Evolutionary conservation across 1,140 invertebrate genomes (phyloP).

Genomic region (Panulirus ornatus): DNA sequence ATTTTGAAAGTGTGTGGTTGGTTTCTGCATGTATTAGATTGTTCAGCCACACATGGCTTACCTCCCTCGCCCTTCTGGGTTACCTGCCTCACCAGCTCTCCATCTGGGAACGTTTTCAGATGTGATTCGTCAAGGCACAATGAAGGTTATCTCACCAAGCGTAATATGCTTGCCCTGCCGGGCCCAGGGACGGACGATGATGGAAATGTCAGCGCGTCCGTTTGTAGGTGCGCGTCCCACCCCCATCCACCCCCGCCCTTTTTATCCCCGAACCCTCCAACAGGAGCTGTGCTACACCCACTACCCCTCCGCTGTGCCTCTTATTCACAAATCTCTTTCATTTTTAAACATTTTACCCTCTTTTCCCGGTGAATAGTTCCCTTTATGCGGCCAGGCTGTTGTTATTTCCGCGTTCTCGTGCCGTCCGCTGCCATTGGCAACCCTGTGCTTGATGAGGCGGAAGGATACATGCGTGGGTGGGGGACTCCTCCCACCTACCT

Average conservation of each 20-base stretch:
- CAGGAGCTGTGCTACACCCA: constrained; percentile 30
- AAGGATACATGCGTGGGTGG: constrained; percentile 60
- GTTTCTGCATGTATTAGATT: no score
- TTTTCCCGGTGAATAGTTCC: constrained; percentile 50
- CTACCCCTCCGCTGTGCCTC: constrained; percentile 19
- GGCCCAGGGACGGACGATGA: neutral
- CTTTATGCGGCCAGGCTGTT: constrained; percentile 51
- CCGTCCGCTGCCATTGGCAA: constrained; percentile 43
- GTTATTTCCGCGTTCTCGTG: constrained; percentile 52
- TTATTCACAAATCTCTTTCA: constrained; percentile 61
- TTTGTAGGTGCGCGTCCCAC: neutral
- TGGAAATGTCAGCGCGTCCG: neutral
- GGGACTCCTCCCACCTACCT: neutral
- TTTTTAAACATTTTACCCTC: constrained; percentile 65
- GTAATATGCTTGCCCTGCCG: neutral
- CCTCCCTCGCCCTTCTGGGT: no score
- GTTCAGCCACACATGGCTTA: no score
- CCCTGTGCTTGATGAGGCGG: constrained; percentile 47
- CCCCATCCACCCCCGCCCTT: constrained; percentile 32
- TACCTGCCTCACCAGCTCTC: no score
- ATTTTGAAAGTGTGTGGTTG: no score
- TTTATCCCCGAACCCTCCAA: constrained; percentile 24
- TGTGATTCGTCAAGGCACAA: constrained; percentile 21
- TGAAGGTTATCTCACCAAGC: constrained; percentile 3
- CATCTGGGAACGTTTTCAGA: neutral